These are phyloP conservation scores for Trichonephila clavipes DNA, from an alignment of 1,140 invertebrate species.

Conservation along the genomic window DNA sequence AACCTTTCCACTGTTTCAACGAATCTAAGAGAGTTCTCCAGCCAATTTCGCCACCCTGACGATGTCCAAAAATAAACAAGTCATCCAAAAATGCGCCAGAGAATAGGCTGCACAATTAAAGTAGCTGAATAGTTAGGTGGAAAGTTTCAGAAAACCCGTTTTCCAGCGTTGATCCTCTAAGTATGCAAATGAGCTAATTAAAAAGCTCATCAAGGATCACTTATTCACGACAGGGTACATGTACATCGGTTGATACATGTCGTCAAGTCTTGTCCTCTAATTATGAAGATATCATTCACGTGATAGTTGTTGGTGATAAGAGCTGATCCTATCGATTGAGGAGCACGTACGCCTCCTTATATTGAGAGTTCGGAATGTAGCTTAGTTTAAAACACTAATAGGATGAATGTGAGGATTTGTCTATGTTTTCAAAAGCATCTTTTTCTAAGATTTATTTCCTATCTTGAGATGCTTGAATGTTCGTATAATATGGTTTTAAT, in stretches of 20 bases:
- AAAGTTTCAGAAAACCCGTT: not conserved
- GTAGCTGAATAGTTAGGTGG: not conserved
- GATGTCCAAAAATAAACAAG: not conserved
- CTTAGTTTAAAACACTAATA: not conserved
- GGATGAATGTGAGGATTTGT: not conserved
- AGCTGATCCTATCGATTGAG: not conserved
- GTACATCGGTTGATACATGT: constrained; percentile 28
- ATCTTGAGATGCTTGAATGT: too few species aligned
- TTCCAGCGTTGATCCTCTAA: not conserved
- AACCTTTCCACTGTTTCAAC: not conserved
- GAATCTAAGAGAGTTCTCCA: not conserved
- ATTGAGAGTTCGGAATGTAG: not conserved
- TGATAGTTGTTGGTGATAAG: not conserved
- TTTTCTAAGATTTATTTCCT: too few species aligned
- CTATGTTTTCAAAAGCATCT: not conserved
- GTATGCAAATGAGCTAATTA: constrained; percentile 66
- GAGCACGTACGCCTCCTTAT: not conserved
- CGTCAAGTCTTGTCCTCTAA: constrained; percentile 31
- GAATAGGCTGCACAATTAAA: not conserved
- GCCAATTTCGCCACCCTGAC: not conserved
- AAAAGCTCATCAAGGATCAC: constrained; percentile 56
- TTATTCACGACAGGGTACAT: not conserved
- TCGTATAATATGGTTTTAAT: too few species aligned
- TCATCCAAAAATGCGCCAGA: not conserved
- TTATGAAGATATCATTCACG: constrained; percentile 54